These are phyloP conservation scores for Flabesymbios commensalis DNA, from an alignment of 2,888 invertebrate genomes.

Conservation along the genomic window DNA sequence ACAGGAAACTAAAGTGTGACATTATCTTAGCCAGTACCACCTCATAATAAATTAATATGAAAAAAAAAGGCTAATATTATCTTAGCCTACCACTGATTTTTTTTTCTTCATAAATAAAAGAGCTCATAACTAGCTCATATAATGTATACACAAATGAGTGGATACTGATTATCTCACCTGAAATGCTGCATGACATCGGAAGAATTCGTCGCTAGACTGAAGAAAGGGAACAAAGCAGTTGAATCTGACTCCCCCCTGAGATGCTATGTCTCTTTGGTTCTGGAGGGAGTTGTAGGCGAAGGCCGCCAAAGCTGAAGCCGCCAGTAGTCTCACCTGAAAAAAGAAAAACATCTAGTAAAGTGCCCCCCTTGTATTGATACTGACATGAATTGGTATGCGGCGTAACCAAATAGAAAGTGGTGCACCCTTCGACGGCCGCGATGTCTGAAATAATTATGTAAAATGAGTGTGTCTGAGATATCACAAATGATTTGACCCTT, in stretches of 20 bases:
- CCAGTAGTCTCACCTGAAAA: conserved; percentile 10
- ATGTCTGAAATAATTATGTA: no score
- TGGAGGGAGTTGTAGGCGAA: conserved; percentile 58
- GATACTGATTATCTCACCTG: conserved; percentile 45
- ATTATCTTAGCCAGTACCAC: no score
- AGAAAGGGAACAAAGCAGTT: conserved; percentile 56
- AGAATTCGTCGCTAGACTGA: conserved; percentile 52
- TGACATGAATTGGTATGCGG: no score
- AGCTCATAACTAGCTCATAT: no score
- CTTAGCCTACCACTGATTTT: no score
- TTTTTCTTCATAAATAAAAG: no score
- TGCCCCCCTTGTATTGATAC: background rate
- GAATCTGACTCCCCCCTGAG: conserved; percentile 57
- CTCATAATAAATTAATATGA: no score
- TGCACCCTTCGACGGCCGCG: no score
- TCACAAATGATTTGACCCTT: no score
- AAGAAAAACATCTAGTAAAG: background rate
- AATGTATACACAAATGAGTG: no score
- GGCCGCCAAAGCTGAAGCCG: conserved; percentile 51
- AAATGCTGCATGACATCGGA: conserved; percentile 56
- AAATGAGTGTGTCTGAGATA: no score
- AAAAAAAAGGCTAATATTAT: no score
- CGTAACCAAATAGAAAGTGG: background rate
- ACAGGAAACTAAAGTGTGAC: background rate
- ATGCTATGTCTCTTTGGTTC: conserved; percentile 54